Evolutionary conservation across 2,113 vertebrate genomes (phyloP).

Genomic region (Austrofundulus limnaeus): DNA sequence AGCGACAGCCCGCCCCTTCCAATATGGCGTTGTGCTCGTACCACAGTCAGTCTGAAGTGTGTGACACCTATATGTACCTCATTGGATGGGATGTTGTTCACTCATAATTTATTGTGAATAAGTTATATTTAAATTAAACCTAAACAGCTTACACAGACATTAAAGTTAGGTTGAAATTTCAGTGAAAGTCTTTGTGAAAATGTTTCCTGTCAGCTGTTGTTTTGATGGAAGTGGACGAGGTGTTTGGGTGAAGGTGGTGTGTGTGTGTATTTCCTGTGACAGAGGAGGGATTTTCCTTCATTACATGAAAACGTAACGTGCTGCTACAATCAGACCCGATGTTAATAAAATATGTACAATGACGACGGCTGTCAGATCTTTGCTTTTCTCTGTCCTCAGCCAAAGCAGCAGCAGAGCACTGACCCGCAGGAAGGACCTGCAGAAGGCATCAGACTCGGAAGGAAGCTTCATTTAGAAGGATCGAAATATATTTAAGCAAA

Average conservation of each 20-base stretch:
- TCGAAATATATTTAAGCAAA: slow-evolving; percentile 4
- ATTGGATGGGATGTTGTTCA: too few species aligned
- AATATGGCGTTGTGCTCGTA: too few species aligned
- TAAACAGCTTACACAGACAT: background rate
- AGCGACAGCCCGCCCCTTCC: too few species aligned
- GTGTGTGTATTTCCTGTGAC: background rate
- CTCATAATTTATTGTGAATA: too few species aligned
- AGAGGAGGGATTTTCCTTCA: background rate
- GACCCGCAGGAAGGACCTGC: slow-evolving; percentile 40
- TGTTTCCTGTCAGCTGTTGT: background rate
- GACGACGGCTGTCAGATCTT: background rate
- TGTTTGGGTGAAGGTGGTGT: slow-evolving; percentile 15
- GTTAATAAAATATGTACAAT: too few species aligned
- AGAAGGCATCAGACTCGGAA: slow-evolving; percentile 5
- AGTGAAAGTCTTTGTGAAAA: slow-evolving; percentile 22
- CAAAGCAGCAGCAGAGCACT: slow-evolving; percentile 82
- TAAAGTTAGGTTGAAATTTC: background rate
- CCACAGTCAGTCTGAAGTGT: too few species aligned
- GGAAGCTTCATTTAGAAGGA: background rate
- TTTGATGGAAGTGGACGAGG: background rate
- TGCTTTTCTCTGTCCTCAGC: slow-evolving; percentile 67
- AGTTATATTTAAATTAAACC: too few species aligned
- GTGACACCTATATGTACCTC: too few species aligned
- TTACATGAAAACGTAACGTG: too few species aligned
- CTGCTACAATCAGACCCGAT: background rate